phyloP scores from a whole-genome alignment of 1,140 invertebrate species.

The Cotesia glomerata region DNA sequence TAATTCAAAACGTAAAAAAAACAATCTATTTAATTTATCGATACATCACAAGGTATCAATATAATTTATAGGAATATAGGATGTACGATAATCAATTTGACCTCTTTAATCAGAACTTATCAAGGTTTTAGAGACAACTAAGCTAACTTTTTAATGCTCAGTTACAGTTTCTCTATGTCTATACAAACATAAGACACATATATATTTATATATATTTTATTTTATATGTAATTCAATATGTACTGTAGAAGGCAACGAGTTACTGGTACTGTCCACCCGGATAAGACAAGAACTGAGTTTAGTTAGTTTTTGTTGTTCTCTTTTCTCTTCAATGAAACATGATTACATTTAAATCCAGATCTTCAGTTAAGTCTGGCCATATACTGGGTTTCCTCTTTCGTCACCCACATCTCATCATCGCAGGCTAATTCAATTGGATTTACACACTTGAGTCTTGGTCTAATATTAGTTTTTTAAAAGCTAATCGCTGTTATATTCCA shows the following conservation, averaged over 20 bases:
- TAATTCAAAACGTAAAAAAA: neutral
- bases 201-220: neutral
- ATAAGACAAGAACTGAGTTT: too few relatives aligned
- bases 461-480: too few relatives aligned
- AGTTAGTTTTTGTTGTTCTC: neutral
- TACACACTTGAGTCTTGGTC: neutral
- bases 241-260: neutral
- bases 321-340: conserved; percentile 5
- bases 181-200: neutral
- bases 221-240: neutral
- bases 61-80: neutral
- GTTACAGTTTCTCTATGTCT: neutral
- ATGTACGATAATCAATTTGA: conserved; percentile 25
- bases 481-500: too few relatives aligned
- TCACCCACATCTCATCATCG: neutral
- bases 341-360: neutral
- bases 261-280: neutral
- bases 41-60: neutral
- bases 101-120: conserved; percentile 18
- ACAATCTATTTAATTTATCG: neutral
- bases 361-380: neutral
- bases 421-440: neutral
- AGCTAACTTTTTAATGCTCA: neutral
- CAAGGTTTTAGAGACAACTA: conserved; percentile 11
- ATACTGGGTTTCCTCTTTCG: neutral